phyloP scores from a whole-genome alignment of 92 coral and sea anemone genomes.

The Scolanthus callimorphus region DNA sequence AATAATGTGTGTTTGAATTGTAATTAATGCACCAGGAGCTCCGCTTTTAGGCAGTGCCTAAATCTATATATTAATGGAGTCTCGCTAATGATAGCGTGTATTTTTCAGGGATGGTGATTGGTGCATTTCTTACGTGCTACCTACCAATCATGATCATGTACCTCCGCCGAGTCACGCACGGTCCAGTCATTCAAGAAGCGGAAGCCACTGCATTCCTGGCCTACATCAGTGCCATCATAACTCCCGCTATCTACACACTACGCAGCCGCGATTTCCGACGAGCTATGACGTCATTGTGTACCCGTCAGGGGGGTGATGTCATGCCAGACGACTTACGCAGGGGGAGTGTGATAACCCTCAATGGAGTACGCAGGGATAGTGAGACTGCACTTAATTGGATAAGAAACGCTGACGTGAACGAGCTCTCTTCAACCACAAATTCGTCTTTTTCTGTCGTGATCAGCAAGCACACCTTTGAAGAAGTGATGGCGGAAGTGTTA shows the following conservation, averaged over 20 bases:
- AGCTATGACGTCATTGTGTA: constrained; percentile 18
- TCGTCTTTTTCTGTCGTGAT: background rate
- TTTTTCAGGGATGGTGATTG: constrained; percentile 54
- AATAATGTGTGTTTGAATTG: too few relatives aligned
- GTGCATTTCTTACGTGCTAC: constrained; percentile 52
- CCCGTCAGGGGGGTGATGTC: background rate
- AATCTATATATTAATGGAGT: too few relatives aligned
- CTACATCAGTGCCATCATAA: constrained; percentile 38
- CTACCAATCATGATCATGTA: constrained; percentile 51
- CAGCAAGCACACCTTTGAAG: background rate
- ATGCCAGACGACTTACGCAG: background rate
- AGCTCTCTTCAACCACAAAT: background rate
- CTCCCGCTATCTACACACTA: constrained; percentile 47
- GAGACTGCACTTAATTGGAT: too few relatives aligned
- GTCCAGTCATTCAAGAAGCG: constrained; percentile 8
- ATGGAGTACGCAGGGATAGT: background rate
- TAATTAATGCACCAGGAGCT: too few relatives aligned
- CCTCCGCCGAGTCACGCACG: constrained; percentile 20
- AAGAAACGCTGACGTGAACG: background rate
- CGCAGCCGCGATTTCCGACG: constrained; percentile 46
- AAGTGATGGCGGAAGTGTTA: too few relatives aligned
- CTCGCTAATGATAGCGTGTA: too few relatives aligned
- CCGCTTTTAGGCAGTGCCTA: too few relatives aligned
- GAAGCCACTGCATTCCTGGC: constrained; percentile 31
- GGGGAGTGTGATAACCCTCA: background rate